Conservation (phyloP, 2,797 vertebrate genomes). For the Pipistrellus nathusii region DNA sequence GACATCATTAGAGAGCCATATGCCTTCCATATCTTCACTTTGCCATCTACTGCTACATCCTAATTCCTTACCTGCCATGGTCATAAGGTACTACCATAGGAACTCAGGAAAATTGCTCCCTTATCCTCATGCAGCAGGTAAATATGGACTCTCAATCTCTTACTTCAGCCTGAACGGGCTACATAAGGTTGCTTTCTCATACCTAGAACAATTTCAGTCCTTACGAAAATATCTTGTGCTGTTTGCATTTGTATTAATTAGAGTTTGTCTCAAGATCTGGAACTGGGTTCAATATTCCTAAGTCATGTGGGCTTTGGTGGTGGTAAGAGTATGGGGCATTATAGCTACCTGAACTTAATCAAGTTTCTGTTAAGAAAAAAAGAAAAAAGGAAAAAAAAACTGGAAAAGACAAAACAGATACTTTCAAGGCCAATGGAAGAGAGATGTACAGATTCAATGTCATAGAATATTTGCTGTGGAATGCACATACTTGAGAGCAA, state of each 20-base stretch:
- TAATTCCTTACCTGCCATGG: neutral
- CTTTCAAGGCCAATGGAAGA: neutral
- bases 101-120: neutral
- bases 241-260: neutral
- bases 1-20: neutral
- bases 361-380: neutral
- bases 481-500: neutral
- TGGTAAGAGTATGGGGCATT: neutral
- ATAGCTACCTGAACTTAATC: neutral
- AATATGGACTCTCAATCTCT: neutral
- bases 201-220: neutral
- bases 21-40: neutral
- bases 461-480: conserved; percentile 27
- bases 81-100: neutral
- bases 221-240: neutral
- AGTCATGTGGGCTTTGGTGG: neutral
- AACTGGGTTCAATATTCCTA: neutral
- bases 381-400: neutral
- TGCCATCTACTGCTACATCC: neutral
- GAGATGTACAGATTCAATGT: neutral
- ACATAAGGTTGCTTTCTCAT: neutral
- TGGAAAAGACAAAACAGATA: neutral
- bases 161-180: neutral
- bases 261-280: neutral
- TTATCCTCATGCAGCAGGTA: neutral